Base-by-base conservation (phyloP, 2,113 vertebrate species). In the Stictonetta naevosa region DNA sequence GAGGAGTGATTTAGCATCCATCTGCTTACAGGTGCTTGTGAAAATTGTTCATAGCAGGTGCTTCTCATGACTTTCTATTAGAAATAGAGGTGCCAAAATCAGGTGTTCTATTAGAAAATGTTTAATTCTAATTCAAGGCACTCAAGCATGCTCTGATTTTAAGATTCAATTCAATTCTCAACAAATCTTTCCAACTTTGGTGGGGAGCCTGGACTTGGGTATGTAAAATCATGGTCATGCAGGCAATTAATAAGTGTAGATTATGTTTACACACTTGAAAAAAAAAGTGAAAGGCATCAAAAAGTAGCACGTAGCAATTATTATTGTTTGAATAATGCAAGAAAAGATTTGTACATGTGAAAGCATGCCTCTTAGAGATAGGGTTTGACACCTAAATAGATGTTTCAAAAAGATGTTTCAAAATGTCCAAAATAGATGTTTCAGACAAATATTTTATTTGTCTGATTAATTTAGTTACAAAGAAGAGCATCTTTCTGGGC, bases 321-420 rank as follows among this genome's bases (percentile, higher is more conserved):
- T 63, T 28, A 42, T 10, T 13, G 10, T 78, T 75, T 84, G 73
- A 58, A 17, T 75, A 67, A 71, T 29, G 21, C 19, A 26, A 17
- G 58, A 36, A 53, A 66, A 84, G 40, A 10, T 53, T 38, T 56
- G 34, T 46, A 34, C 0, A 0, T 28, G 6, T 74, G 59, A 88
- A 63, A 46, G 84, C 44, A 44, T 23, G 11, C 13, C 36, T 90
- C 25, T 86, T 7, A 71, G 31, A 22, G 36, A 40, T 5, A 67
- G 34, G 16, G 69, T 19, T 31, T 74, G 36, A 59, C 22, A n/a
- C n/a, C n/a, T n/a, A n/a, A n/a, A n/a, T n/a, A n/a, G n/a, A n/a
- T n/a, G n/a, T n/a, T n/a, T n/a, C n/a, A n/a, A n/a, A n/a, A n/a
- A n/a, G n/a, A n/a, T n/a, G n/a, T n/a, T n/a, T n/a, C n/a, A n/a